These are phyloP conservation scores for Anthopleura xanthogrammica DNA, from an alignment of 92 coral and sea anemone species.

Conservation along the genomic window DNA sequence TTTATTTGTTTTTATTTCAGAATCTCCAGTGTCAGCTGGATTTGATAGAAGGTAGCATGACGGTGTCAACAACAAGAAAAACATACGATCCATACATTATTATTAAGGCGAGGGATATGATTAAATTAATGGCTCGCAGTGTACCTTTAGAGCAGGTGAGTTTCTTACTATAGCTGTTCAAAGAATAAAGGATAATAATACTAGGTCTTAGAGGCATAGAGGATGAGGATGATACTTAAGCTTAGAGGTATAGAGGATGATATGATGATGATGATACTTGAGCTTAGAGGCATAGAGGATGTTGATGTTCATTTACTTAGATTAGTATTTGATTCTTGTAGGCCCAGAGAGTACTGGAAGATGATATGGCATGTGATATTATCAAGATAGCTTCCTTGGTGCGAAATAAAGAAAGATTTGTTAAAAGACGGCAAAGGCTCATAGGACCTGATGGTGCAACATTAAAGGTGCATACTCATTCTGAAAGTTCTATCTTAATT, in stretches of 20 bases:
- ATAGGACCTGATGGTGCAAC: slow-evolving; percentile 99
- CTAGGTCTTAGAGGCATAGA: too few relatives aligned
- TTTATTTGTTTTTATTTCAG: slow-evolving; percentile 14
- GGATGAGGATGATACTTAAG: too few relatives aligned
- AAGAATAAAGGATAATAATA: too few relatives aligned
- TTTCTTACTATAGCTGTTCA: too few relatives aligned
- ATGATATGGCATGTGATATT: slow-evolving; percentile 88
- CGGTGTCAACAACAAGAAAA: slow-evolving; percentile 83
- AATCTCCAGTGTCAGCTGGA: slow-evolving; percentile 80
- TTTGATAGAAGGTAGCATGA: slow-evolving; percentile 97
- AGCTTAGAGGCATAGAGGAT: too few relatives aligned
- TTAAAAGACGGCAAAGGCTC: slow-evolving; percentile 92
- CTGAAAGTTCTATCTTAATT: too few relatives aligned
- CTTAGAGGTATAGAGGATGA: too few relatives aligned
- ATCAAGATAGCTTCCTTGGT: slow-evolving; percentile 91
- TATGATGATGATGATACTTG: too few relatives aligned
- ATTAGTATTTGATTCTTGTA: slow-evolving; percentile 8
- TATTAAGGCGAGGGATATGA: slow-evolving; percentile 96
- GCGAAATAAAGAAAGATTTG: slow-evolving; percentile 95
- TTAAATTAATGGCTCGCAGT: slow-evolving; percentile 94
- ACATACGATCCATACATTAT: slow-evolving; percentile 96
- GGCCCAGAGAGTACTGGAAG: slow-evolving; percentile 93
- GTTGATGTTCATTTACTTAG: background rate
- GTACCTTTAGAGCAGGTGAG: slow-evolving; percentile 96
- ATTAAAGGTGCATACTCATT: slow-evolving; percentile 57